phyloP scores from a whole-genome alignment of 2,113 vertebrate genomes.

The Hippopotamus amphibius region DNA sequence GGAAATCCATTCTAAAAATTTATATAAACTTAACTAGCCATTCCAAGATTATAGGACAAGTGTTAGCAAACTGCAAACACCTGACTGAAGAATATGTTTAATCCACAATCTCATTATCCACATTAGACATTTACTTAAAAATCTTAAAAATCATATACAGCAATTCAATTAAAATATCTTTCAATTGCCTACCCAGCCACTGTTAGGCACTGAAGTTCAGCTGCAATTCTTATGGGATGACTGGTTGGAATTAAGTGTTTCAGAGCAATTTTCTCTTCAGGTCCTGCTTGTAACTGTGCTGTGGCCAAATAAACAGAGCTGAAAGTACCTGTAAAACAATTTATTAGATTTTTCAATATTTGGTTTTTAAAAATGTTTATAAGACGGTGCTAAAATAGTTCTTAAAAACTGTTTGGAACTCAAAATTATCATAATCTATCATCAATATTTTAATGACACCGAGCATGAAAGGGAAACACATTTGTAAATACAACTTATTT shows the following conservation, averaged over 20 bases:
- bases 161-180: slow-evolving; percentile 36
- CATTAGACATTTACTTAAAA: not conserved
- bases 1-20: slow-evolving; percentile 44
- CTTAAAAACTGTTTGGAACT: not conserved
- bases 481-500: not conserved
- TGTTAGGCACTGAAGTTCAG: slow-evolving; percentile 98
- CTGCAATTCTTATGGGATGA: slow-evolving; percentile 96
- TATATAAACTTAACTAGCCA: slow-evolving; percentile 5
- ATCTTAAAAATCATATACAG: not conserved
- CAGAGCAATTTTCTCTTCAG: slow-evolving; percentile 94
- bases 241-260: slow-evolving; percentile 99
- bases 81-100: not conserved
- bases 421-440: slow-evolving; percentile 12
- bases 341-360: slow-evolving; percentile 64
- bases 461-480: not conserved
- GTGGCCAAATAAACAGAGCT: slow-evolving; percentile 98
- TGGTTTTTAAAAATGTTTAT: slow-evolving; percentile 49
- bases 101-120: not conserved
- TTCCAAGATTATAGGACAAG: not conserved
- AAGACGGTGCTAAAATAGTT: slow-evolving; percentile 27
- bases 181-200: slow-evolving; percentile 91
- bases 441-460: slow-evolving; percentile 26
- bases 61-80: not conserved
- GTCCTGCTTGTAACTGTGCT: slow-evolving; percentile 90
- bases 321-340: slow-evolving; percentile 93